A percentile compares a stretch with the other conserved stretches of the same genome.
phyloP scores from a whole-genome alignment of 2,888 invertebrate species.

The Cybosia mesomella region DNA sequence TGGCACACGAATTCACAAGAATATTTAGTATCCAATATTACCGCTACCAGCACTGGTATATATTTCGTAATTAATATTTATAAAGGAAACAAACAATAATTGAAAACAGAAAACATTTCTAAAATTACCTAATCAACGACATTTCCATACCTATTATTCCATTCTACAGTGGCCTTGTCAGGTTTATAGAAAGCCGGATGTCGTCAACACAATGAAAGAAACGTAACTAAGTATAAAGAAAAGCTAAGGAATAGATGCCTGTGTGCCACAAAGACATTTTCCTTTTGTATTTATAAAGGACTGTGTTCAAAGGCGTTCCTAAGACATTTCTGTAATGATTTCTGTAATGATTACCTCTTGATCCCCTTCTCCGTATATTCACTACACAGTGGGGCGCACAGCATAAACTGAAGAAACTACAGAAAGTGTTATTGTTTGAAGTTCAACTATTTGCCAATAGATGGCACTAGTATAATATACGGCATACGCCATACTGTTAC shows the following conservation, averaged over 20 bases:
- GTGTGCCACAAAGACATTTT: conserved; percentile 67
- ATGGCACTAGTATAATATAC: conserved; percentile 41
- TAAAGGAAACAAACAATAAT: conserved; percentile 1
- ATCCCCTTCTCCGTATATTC: conserved; percentile 46
- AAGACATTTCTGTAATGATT: conserved; percentile 43
- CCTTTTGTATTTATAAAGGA: conserved; percentile 75
- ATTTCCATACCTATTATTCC: conserved; percentile 21
- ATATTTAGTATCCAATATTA: not conserved
- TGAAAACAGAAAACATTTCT: conserved; percentile 16
- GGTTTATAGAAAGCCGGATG: conserved; percentile 50
- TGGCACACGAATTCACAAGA: not conserved
- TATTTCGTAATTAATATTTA: not conserved
- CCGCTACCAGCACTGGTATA: not conserved
- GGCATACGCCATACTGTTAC: too few relatives aligned
- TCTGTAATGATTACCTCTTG: conserved; percentile 51
- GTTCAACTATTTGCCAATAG: conserved; percentile 41
- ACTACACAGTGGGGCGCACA: conserved; percentile 20
- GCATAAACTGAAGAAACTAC: conserved; percentile 22
- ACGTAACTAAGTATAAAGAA: conserved; percentile 36
- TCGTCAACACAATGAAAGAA: conserved; percentile 53
- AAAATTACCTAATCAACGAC: conserved; percentile 10
- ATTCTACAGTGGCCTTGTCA: conserved; percentile 43
- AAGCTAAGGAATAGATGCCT: conserved; percentile 56
- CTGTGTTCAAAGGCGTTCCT: conserved; percentile 71
- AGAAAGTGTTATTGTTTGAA: conserved; percentile 19